Percentiles rank a stretch among this genome's conserved stretches.
These are phyloP conservation scores for Seira musarum DNA, from an alignment of 2,888 invertebrate species.

Conservation along the genomic window DNA sequence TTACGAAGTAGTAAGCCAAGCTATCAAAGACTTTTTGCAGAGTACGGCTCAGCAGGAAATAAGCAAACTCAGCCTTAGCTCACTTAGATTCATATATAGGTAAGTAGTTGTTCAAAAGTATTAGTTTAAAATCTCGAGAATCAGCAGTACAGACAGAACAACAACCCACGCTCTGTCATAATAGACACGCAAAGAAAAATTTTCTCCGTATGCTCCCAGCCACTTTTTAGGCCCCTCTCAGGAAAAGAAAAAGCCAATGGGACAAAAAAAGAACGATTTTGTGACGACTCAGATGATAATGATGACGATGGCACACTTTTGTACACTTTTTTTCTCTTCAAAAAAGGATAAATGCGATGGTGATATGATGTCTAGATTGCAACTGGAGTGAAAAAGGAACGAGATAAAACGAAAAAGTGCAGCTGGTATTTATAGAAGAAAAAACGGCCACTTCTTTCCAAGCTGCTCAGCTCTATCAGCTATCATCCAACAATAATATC, in stretches of 20 bases:
- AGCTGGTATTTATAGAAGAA: slow-evolving; percentile 33
- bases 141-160: neutral
- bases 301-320: slow-evolving; percentile 4
- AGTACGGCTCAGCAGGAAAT: neutral
- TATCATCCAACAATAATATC: slow-evolving; percentile 4
- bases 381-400: slow-evolving; percentile 48
- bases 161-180: neutral
- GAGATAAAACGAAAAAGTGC: slow-evolving; percentile 56
- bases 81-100: neutral
- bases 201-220: neutral
- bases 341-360: slow-evolving; percentile 16
- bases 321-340: neutral
- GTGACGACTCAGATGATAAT: neutral
- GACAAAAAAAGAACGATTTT: slow-evolving; percentile 10
- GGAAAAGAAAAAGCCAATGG: neutral
- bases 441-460: neutral
- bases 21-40: neutral
- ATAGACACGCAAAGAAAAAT: neutral
- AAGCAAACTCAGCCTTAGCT: slow-evolving; percentile 7
- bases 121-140: neutral
- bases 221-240: neutral
- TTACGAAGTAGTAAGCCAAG: neutral
- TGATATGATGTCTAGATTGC: slow-evolving; percentile 56
- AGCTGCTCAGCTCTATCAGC: no score
- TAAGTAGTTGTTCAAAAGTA: neutral